A percentile compares a stretch with the other conserved stretches of the same genome.
phyloP scores from a whole-genome alignment of 2,797 vertebrate species.

The Protosalanx chinensis region DNA sequence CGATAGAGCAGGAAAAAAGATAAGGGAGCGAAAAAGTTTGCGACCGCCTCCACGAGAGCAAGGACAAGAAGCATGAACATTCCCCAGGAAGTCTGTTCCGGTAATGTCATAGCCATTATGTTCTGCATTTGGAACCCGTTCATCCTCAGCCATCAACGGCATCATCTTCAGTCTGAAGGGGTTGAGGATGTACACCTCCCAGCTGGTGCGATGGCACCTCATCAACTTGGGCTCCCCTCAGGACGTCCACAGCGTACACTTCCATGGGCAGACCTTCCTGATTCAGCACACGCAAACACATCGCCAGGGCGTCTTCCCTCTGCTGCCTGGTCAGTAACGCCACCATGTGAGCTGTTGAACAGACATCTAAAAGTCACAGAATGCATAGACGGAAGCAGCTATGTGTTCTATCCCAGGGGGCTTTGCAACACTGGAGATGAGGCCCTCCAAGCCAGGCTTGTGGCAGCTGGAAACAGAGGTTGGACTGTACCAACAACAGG shows the following conservation, averaged over 20 bases:
- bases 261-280: slow-evolving; percentile 91
- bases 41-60: too few relatives aligned
- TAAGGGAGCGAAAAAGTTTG: too few relatives aligned
- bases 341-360: background rate
- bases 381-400: background rate
- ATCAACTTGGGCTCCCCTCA: slow-evolving; percentile 87
- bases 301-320: slow-evolving; percentile 81
- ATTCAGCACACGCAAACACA: slow-evolving; percentile 75
- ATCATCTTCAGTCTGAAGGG: slow-evolving; percentile 84
- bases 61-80: too few relatives aligned
- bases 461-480: slow-evolving; percentile 93
- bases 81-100: too few relatives aligned
- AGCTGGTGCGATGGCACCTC: slow-evolving; percentile 83
- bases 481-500: slow-evolving; percentile 81
- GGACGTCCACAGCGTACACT: slow-evolving; percentile 87
- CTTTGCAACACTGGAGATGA: slow-evolving; percentile 92
- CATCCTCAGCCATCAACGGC: slow-evolving; percentile 87
- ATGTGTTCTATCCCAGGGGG: slow-evolving; percentile 72
- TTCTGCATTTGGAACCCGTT: background rate
- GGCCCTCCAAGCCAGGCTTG: slow-evolving; percentile 83
- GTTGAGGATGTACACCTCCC: slow-evolving; percentile 86
- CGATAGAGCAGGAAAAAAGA: too few relatives aligned
- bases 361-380: too few relatives aligned
- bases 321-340: slow-evolving; percentile 81
- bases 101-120: background rate